Percentiles rank a stretch among this genome's conserved stretches.
phyloP scores from a whole-genome alignment of 2,797 vertebrate genomes.

The Notolabrus celidotus region DNA sequence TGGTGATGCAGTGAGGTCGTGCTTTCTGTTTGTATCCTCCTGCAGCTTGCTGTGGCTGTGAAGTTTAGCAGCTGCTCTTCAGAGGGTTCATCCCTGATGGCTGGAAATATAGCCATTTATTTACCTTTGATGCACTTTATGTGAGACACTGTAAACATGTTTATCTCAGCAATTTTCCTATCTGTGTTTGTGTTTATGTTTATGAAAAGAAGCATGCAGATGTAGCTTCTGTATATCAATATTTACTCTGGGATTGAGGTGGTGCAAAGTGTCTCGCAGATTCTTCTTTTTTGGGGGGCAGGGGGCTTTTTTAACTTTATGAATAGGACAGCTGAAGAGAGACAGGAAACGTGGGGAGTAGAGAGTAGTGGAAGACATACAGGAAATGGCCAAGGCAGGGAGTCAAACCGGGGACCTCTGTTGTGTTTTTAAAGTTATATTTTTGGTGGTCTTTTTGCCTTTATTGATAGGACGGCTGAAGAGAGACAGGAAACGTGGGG shows the following conservation, averaged over 20 bases:
- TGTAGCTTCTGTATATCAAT: slow-evolving; percentile 40
- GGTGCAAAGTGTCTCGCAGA: slow-evolving; percentile 10
- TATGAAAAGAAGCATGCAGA: slow-evolving; percentile 13
- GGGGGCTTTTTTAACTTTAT: no score
- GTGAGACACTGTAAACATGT: slow-evolving; percentile 35
- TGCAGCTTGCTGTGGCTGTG: slow-evolving; percentile 26
- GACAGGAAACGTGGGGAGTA: no score
- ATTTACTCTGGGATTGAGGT: slow-evolving; percentile 37
- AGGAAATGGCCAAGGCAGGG: no score
- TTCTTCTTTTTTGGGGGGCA: no score
- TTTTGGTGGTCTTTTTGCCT: no score
- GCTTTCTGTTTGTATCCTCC: slow-evolving; percentile 41
- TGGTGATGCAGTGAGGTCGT: slow-evolving; percentile 60
- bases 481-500: no score
- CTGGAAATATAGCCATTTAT: slow-evolving; percentile 21
- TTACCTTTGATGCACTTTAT: slow-evolving; percentile 13
- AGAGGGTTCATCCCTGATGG: slow-evolving; percentile 23
- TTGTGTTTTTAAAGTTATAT: no score
- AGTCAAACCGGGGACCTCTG: no score
- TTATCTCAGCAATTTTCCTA: slow-evolving; percentile 23
- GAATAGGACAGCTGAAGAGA: no score
- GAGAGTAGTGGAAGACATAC: no score
- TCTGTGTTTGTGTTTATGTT: slow-evolving; percentile 18
- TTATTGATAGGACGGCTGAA: no score
- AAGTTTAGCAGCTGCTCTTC: slow-evolving; percentile 48